These are phyloP conservation scores for Hirtodrosophila duncani DNA, from an alignment of 2,888 invertebrate genomes.

Conservation along the genomic window DNA sequence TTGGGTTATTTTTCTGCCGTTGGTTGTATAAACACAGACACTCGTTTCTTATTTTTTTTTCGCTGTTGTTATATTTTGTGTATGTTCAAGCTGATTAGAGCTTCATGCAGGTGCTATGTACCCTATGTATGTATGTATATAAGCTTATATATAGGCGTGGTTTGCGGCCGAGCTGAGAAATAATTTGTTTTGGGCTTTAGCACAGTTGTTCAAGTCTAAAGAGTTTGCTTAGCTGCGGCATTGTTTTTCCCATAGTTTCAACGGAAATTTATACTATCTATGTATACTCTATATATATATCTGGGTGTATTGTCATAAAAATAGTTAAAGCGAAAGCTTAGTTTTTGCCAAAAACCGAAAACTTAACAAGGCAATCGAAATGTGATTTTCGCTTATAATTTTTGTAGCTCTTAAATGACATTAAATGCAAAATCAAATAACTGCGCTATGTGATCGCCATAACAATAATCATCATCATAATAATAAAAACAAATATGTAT, in stretches of 20 bases:
- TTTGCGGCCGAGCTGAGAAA: constrained; percentile 9
- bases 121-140: constrained; percentile 2
- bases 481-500: constrained; percentile 45
- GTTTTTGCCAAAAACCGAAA: not conserved
- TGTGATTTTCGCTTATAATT: constrained; percentile 13
- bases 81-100: constrained; percentile 52
- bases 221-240: constrained; percentile 13
- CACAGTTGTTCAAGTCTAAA: constrained; percentile 1
- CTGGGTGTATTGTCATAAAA: too few relatives aligned
- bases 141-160: constrained; percentile 32
- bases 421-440: constrained; percentile 64
- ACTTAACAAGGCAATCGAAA: constrained; percentile 17
- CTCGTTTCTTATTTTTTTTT: constrained; percentile 24
- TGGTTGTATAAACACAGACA: constrained; percentile 55
- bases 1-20: constrained; percentile 16
- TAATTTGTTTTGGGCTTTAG: constrained; percentile 9
- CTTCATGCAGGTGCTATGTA: constrained; percentile 42
- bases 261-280: not conserved
- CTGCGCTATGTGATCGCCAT: constrained; percentile 57
- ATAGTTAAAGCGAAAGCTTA: constrained; percentile 50
- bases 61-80: not conserved
- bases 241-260: constrained; percentile 1
- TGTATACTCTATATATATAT: too few relatives aligned
- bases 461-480: constrained; percentile 48
- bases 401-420: constrained; percentile 36